A percentile compares a stretch with the other conserved stretches of the same genome.
Conservation (phyloP, 53 echinoderm and acorn worm genomes). For the Glandiceps talaboti region DNA sequence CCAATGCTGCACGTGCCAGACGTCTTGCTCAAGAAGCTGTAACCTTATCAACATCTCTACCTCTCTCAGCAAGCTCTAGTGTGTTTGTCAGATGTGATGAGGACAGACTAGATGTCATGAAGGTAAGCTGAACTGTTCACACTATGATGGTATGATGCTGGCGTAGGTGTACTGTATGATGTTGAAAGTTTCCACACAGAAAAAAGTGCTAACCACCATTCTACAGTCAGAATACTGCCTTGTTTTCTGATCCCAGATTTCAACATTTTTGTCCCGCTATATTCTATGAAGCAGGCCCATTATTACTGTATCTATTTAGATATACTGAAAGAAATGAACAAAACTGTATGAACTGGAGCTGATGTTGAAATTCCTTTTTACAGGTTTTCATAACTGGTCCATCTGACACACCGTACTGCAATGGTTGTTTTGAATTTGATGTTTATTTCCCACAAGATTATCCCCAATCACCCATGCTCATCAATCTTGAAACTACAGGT, state of each 20-base stretch:
- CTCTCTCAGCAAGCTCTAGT: conserved; percentile 75
- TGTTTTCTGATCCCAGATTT: too few species aligned
- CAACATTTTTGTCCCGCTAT: too few species aligned
- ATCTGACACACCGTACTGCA: conserved; percentile 77
- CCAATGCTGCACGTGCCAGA: conserved; percentile 68
- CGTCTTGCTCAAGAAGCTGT: conserved; percentile 87
- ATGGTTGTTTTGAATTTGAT: conserved; percentile 98
- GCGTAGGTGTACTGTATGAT: too few species aligned
- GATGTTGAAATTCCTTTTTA: not conserved
- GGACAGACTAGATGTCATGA: conserved; percentile 94
- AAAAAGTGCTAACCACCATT: too few species aligned
- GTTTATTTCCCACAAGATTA: conserved; percentile 97
- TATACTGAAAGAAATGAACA: too few species aligned
- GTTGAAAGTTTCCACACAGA: too few species aligned
- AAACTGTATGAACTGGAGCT: too few species aligned
- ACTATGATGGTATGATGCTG: too few species aligned
- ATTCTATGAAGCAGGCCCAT: too few species aligned
- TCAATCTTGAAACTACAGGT: conserved; percentile 93
- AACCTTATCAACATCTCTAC: conserved; percentile 75
- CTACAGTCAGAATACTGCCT: too few species aligned
- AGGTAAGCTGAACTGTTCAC: conserved; percentile 48
- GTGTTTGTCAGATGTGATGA: conserved; percentile 97
- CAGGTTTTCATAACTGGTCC: conserved; percentile 91
- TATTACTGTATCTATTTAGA: too few species aligned
- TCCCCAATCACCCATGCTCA: conserved; percentile 93